Evolutionary conservation across 1,140 invertebrate species (phyloP).

Genomic region (Platyscapa corneri): DNA sequence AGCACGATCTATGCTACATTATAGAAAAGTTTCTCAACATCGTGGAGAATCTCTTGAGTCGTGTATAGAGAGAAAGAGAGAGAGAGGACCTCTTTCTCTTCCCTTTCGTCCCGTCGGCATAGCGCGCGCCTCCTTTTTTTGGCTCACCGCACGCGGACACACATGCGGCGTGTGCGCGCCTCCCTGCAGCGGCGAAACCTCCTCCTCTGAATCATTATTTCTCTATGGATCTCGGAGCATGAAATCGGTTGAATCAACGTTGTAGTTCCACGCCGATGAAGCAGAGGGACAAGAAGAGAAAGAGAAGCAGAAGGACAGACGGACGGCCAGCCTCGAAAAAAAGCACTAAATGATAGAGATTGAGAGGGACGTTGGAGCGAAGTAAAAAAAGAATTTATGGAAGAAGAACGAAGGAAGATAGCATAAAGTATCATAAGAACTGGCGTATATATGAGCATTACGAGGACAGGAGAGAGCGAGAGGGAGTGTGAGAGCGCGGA

Average conservation of each 20-base stretch:
- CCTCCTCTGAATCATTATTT: conserved; percentile 45
- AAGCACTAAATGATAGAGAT: conserved; percentile 41
- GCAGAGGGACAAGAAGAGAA: conserved; percentile 10
- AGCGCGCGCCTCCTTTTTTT: background rate
- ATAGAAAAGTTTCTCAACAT: conserved; percentile 44
- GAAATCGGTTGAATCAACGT: conserved; percentile 50
- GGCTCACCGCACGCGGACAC: conserved; percentile 6
- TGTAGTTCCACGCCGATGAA: conserved; percentile 9
- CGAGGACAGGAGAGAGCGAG: conserved; percentile 1
- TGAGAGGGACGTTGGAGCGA: conserved; percentile 4
- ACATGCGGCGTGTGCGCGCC: conserved; percentile 32
- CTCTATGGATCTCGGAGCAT: conserved; percentile 37
- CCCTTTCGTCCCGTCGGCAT: background rate
- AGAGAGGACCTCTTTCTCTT: background rate
- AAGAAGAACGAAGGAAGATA: conserved; percentile 34
- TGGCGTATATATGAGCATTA: conserved; percentile 27
- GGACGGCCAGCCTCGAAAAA: conserved; percentile 15
- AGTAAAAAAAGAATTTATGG: conserved; percentile 16
- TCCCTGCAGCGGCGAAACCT: conserved; percentile 25
- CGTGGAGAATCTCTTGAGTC: background rate
- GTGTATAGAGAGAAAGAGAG: background rate
- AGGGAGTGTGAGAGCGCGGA: background rate
- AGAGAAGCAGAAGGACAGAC: conserved; percentile 34
- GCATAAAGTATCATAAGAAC: conserved; percentile 45
- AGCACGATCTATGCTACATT: conserved; percentile 15